These are phyloP conservation scores for Acipenser oxyrinchus DNA, from an alignment of 2,797 vertebrate species.

Conservation along the genomic window DNA sequence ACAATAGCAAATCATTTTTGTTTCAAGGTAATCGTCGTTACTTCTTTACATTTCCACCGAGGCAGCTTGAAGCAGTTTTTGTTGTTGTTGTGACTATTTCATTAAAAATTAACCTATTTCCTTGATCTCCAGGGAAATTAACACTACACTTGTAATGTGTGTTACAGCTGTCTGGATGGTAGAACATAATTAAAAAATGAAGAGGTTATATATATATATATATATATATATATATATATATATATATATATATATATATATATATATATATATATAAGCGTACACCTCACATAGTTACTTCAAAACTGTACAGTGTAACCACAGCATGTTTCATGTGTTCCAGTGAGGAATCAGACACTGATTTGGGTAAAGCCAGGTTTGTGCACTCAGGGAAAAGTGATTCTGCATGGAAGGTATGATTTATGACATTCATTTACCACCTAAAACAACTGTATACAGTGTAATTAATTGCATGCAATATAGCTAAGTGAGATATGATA, in stretches of 20 bases:
- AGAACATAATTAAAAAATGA: too few relatives aligned
- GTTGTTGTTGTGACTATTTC: not conserved
- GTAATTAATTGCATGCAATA: not conserved
- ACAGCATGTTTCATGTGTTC: too few relatives aligned
- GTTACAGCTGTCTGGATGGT: too few relatives aligned
- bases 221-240: too few relatives aligned
- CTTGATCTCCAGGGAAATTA: too few relatives aligned
- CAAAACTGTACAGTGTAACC: too few relatives aligned
- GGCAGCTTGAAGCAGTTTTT: slow-evolving; percentile 5
- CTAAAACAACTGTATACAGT: not conserved
- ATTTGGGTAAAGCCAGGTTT: not conserved
- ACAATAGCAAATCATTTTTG: slow-evolving; percentile 85
- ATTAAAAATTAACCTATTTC: not conserved
- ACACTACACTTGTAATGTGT: too few relatives aligned
- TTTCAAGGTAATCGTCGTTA: slow-evolving; percentile 74
- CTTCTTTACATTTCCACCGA: too few relatives aligned
- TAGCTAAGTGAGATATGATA: not conserved
- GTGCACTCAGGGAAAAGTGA: not conserved
- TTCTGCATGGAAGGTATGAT: not conserved
- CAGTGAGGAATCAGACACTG: not conserved
- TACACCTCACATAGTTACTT: too few relatives aligned
- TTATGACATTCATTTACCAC: not conserved
- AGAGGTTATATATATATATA: too few relatives aligned
- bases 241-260: too few relatives aligned
- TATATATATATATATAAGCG: too few relatives aligned